Conservation (phyloP, 2,888 invertebrate genomes). For the Quadroppia sp. region DNA sequence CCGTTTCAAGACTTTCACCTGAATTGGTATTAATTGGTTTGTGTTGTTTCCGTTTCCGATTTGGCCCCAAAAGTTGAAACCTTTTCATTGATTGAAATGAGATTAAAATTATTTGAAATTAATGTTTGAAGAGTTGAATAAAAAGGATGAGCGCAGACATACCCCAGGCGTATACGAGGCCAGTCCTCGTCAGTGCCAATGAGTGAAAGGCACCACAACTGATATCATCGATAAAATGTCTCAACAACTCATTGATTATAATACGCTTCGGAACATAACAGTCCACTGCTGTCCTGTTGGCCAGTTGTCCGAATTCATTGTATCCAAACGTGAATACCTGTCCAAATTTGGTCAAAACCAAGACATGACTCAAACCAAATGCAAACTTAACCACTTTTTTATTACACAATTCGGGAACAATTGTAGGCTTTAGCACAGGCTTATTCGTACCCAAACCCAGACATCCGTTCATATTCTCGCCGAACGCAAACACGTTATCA, state of each 20-base stretch:
- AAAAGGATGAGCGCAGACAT: background rate
- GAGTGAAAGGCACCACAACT: slow-evolving; percentile 32
- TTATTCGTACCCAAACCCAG: slow-evolving; percentile 57
- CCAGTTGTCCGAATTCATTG: slow-evolving; percentile 31
- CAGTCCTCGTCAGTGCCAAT: slow-evolving; percentile 24
- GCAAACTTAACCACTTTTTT: slow-evolving; percentile 16
- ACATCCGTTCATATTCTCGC: slow-evolving; percentile 60
- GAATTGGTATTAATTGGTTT: slow-evolving; percentile 16
- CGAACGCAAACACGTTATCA: slow-evolving; percentile 60
- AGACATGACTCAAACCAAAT: slow-evolving; percentile 2
- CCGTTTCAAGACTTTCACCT: background rate
- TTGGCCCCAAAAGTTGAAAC: slow-evolving; percentile 32
- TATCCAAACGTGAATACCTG: slow-evolving; percentile 8
- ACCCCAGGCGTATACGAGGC: slow-evolving; percentile 15
- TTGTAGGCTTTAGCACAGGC: background rate
- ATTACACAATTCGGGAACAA: background rate
- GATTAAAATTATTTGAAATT: background rate
- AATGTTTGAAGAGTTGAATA: no score
- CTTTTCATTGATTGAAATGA: background rate
- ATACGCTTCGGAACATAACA: slow-evolving; percentile 12
- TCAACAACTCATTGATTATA: slow-evolving; percentile 3
- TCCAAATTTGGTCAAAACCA: slow-evolving; percentile 4
- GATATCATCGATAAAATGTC: background rate
- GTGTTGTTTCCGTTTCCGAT: slow-evolving; percentile 11
- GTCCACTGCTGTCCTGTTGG: slow-evolving; percentile 11